Conservation (phyloP, 2,888 invertebrate species). For the Falcaria lacertinaria region DNA sequence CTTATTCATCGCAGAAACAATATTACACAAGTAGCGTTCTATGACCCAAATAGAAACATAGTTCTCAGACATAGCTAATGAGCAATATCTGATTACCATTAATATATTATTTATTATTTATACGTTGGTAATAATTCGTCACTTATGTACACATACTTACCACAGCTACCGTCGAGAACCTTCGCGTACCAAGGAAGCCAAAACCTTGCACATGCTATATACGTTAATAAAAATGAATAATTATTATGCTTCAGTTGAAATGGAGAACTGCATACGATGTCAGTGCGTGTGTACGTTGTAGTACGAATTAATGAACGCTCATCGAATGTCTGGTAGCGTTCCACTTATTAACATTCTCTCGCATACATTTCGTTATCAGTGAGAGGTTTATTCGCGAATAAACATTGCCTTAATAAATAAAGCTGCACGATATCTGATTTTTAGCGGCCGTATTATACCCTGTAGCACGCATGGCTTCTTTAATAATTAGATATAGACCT, state of each 20-base stretch:
- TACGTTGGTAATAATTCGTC: too few relatives aligned
- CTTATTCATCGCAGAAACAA: too few relatives aligned
- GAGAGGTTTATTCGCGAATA: conserved; percentile 1
- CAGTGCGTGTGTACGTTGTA: conserved; percentile 30
- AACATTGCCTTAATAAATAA: neutral
- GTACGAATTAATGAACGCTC: conserved; percentile 24
- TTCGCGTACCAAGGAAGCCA: conserved; percentile 59
- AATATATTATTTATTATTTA: too few relatives aligned
- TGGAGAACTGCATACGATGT: conserved; percentile 72
- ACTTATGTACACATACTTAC: neutral
- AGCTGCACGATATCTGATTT: neutral
- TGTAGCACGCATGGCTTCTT: too few relatives aligned
- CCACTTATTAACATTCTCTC: conserved; percentile 39
- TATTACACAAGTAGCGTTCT: too few relatives aligned
- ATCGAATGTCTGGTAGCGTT: conserved; percentile 32
- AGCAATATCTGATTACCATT: too few relatives aligned
- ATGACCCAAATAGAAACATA: too few relatives aligned
- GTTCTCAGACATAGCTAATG: too few relatives aligned
- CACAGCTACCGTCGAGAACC: conserved; percentile 37
- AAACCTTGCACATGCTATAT: conserved; percentile 38
- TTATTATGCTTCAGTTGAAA: conserved; percentile 60
- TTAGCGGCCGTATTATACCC: too few relatives aligned
- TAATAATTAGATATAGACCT: too few relatives aligned
- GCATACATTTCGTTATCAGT: conserved; percentile 2
- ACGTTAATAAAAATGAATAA: conserved; percentile 66